phyloP scores from a whole-genome alignment of 2,797 vertebrate genomes.

The Pterois miles region DNA sequence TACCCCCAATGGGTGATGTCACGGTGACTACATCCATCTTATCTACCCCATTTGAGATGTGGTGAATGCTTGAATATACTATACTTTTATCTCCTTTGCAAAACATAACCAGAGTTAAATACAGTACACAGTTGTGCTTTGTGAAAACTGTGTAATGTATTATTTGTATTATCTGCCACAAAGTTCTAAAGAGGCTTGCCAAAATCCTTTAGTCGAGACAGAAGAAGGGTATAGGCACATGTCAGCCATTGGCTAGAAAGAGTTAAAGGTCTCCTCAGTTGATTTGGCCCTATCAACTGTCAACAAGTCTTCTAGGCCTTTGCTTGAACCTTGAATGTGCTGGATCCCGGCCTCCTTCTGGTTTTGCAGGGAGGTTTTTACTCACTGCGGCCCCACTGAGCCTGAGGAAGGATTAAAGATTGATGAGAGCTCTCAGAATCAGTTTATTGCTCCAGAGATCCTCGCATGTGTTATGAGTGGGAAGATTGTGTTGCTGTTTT shows the following conservation, averaged over 20 bases:
- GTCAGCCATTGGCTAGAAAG: conserved; percentile 26
- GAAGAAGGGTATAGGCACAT: conserved; percentile 24
- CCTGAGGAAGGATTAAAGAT: conserved; percentile 81
- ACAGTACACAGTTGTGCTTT: background rate
- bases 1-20: too few relatives aligned
- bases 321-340: conserved; percentile 72
- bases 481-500: conserved; percentile 78
- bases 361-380: conserved; percentile 72
- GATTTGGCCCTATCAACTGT: conserved; percentile 65
- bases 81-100: background rate
- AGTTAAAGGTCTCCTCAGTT: conserved; percentile 62
- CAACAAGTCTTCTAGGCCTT: conserved; percentile 74
- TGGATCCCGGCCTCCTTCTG: conserved; percentile 65
- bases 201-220: conserved; percentile 25
- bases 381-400: conserved; percentile 64
- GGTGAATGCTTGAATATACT: background rate
- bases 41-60: background rate
- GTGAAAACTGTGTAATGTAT: conserved; percentile 24
- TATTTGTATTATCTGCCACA: conserved; percentile 29
- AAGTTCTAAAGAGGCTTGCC: conserved; percentile 10
- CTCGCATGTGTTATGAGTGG: conserved; percentile 77
- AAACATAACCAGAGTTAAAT: conserved; percentile 14
- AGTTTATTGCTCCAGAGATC: conserved; percentile 82
- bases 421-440: conserved; percentile 82
- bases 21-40: too few relatives aligned